Conservation (phyloP, 53 echinoderm and acorn worm species). For the Holothuria leucospilota region DNA sequence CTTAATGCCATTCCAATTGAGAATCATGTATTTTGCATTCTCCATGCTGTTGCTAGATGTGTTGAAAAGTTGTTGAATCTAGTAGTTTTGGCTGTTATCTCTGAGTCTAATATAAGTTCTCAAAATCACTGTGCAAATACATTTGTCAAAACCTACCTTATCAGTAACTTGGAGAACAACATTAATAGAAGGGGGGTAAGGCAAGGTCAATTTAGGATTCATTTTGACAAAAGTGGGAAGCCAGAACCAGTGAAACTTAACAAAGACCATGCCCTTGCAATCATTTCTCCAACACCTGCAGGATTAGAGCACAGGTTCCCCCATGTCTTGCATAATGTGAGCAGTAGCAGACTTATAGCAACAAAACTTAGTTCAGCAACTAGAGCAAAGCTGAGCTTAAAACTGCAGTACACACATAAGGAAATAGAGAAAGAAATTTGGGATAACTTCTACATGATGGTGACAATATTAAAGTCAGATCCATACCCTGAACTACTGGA, state of each 20-base stretch:
- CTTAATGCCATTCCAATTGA: not conserved
- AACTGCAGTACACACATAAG: not conserved
- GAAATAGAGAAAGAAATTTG: slow-evolving; percentile 8
- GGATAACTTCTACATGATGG: not conserved
- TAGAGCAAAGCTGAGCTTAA: not conserved
- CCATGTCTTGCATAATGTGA: not conserved
- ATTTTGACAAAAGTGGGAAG: slow-evolving; percentile 6
- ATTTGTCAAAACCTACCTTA: not conserved
- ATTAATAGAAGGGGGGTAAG: slow-evolving; percentile 17
- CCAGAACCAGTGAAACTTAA: not conserved
- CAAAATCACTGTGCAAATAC: not conserved
- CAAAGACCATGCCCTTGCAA: not conserved
- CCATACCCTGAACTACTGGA: not conserved
- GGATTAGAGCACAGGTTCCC: not conserved
- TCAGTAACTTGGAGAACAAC: slow-evolving; percentile 3
- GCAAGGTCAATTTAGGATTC: slow-evolving; percentile 9
- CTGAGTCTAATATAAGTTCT: not conserved
- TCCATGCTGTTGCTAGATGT: slow-evolving; percentile 25
- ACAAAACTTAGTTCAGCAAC: not conserved
- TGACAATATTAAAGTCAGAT: not conserved
- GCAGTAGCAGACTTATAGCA: not conserved
- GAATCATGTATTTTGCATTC: slow-evolving; percentile 2
- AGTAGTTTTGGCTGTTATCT: not conserved
- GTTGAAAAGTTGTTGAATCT: slow-evolving; percentile 14
- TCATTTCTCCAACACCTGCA: not conserved